Conservation (phyloP, 2,113 vertebrate species). For the Pomatorhinus ruficollis region DNA sequence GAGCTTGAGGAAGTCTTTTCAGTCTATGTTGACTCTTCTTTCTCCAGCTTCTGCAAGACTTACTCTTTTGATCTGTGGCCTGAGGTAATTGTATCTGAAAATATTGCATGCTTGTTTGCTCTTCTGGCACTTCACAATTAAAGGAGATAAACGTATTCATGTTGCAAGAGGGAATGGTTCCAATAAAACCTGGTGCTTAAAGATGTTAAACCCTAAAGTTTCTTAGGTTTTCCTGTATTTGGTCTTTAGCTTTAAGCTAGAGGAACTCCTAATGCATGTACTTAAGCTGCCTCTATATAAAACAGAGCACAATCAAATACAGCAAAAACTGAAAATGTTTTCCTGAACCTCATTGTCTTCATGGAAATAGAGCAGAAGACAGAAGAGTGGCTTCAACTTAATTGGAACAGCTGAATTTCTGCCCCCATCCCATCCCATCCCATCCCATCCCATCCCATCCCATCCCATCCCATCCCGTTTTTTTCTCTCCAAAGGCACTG, state of each 20-base stretch:
- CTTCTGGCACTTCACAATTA: neutral
- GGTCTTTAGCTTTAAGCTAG: neutral
- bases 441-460: too few relatives aligned
- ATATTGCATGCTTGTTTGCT: neutral
- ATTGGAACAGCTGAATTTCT: neutral
- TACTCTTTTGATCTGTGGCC: conserved; percentile 17
- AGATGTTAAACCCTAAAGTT: neutral
- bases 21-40: neutral
- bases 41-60: neutral
- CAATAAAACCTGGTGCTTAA: neutral
- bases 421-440: fast-evolving
- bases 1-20: neutral
- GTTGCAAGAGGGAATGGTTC: neutral
- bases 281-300: neutral
- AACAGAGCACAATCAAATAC: neutral
- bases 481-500: neutral
- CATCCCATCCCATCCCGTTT: fast-evolving
- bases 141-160: neutral
- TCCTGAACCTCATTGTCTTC: neutral
- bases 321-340: neutral
- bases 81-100: neutral
- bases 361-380: neutral
- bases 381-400: neutral
- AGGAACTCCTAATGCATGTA: neutral
- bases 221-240: neutral